Conservation (phyloP, 2,113 vertebrate genomes). For the Pardalotus punctatus region DNA sequence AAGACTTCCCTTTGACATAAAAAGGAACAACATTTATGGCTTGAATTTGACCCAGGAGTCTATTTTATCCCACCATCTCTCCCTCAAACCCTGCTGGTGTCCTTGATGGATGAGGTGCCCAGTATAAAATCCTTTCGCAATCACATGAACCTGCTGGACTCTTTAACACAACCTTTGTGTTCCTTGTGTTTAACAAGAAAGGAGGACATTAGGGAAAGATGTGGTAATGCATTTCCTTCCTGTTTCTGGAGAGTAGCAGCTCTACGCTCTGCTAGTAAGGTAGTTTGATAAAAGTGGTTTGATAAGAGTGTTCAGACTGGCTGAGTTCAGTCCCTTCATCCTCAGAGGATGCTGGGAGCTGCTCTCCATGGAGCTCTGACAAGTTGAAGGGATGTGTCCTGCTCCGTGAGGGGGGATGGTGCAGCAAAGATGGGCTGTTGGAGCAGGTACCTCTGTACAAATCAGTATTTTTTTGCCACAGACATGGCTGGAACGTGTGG, state of each 20-base stretch:
- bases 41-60: constrained; percentile 25
- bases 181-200: background rate
- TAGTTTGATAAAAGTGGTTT: background rate
- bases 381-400: background rate
- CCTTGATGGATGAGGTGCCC: constrained; percentile 33
- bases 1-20: constrained; percentile 2
- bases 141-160: background rate
- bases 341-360: fast-evolving
- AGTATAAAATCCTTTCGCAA: background rate
- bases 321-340: background rate
- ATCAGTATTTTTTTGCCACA: background rate
- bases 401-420: background rate
- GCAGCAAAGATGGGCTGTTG: background rate
- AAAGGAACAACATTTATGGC: constrained; percentile 2
- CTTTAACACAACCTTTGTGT: background rate
- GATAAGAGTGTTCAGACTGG: background rate
- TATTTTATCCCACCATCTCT: constrained; percentile 29
- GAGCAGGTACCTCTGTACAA: background rate
- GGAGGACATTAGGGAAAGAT: background rate
- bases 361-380: background rate
- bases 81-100: background rate
- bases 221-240: background rate
- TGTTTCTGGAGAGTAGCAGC: background rate
- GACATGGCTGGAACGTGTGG: background rate
- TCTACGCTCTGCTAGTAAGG: background rate